Conservation (phyloP, 2,888 invertebrate genomes). For the Oeneis ivallda region DNA sequence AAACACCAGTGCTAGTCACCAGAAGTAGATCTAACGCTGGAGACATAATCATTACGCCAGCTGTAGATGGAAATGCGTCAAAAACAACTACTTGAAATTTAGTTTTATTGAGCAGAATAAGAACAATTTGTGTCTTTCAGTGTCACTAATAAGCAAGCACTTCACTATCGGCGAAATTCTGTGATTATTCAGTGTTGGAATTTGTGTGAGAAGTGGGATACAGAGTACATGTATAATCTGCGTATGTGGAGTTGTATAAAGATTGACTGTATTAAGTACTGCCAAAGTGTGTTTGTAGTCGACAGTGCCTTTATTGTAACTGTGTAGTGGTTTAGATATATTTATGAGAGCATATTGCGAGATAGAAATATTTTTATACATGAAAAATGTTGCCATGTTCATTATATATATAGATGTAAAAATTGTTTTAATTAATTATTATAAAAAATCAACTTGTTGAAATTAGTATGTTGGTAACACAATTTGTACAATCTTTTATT, state of each 20-base stretch:
- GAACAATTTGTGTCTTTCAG: conserved; percentile 64
- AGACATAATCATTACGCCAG: conserved; percentile 87
- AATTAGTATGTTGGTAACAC: conserved; percentile 35
- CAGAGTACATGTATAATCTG: conserved; percentile 50
- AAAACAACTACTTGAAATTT: conserved; percentile 75
- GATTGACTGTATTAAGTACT: conserved; percentile 67
- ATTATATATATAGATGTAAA: conserved; percentile 62
- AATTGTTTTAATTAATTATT: conserved; percentile 55
- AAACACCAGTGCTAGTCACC: conserved; percentile 90
- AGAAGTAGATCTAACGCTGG: conserved; percentile 89
- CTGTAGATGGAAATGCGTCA: conserved; percentile 62
- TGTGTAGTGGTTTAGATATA: conserved; percentile 71
- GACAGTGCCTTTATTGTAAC: conserved; percentile 78
- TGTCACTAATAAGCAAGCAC: conserved; percentile 72
- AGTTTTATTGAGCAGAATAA: conserved; percentile 53
- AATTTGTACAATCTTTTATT: conserved; percentile 40
- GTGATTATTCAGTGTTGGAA: conserved; percentile 69
- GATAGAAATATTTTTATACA: conserved; percentile 79
- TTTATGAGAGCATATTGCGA: conserved; percentile 76
- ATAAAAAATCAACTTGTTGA: conserved; percentile 23
- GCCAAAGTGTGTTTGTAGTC: conserved; percentile 83
- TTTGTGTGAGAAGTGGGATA: conserved; percentile 12
- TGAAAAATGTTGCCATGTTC: conserved; percentile 81
- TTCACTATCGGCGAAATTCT: conserved; percentile 77
- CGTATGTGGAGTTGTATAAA: conserved; percentile 53